These are phyloP conservation scores for Puffinus mauretanicus DNA, from an alignment of 2,113 vertebrate genomes.

Conservation along the genomic window DNA sequence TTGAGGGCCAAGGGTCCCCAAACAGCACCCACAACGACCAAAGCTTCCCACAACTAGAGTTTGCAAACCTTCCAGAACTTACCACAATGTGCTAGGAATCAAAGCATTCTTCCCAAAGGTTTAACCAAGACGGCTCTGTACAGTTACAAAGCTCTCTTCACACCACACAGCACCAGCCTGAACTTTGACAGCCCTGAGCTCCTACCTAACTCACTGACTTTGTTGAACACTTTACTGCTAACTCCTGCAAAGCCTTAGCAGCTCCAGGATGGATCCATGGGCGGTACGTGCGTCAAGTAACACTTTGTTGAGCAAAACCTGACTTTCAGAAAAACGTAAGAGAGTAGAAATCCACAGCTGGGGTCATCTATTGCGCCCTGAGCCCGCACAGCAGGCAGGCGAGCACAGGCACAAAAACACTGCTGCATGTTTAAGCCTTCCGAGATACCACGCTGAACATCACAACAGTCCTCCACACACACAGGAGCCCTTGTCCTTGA, in stretches of 20 bases:
- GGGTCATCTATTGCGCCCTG: not conserved
- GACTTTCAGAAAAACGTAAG: not conserved
- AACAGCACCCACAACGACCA: not conserved
- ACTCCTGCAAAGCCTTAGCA: not conserved
- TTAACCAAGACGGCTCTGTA: not conserved
- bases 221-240: not conserved
- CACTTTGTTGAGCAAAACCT: not conserved
- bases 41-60: not conserved
- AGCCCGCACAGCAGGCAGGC: rapidly evolving
- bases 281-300: not conserved
- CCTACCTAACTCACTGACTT: not conserved
- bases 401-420: not conserved
- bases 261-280: not conserved
- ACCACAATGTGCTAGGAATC: not conserved
- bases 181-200: not conserved
- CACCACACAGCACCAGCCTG: rapidly evolving
- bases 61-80: not conserved
- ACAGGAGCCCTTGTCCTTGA: not conserved
- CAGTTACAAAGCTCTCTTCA: not conserved
- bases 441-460: not conserved
- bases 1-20: not conserved
- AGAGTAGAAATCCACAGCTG: not conserved
- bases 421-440: not conserved
- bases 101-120: not conserved
- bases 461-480: rapidly evolving